Evolutionary conservation across 2,113 vertebrate genomes (phyloP).

Genomic region (Archilochus colubris): DNA sequence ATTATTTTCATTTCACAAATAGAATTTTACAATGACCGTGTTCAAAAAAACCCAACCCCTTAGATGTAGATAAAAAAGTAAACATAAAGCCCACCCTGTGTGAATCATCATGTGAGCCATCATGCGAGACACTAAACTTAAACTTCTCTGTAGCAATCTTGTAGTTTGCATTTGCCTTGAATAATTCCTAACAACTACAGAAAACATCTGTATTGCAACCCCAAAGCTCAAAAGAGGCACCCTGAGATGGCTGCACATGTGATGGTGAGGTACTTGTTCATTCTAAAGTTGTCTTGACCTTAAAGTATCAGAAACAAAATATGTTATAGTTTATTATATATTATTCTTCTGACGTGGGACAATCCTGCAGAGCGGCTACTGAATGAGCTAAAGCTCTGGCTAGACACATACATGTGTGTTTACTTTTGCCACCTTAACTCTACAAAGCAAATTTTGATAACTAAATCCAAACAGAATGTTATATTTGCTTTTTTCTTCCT

Average conservation of each 20-base stretch:
- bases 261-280: neutral
- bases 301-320: neutral
- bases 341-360: neutral
- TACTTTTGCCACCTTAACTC: neutral
- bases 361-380: neutral
- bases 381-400: neutral
- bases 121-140: neutral
- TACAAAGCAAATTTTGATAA: conserved; percentile 26
- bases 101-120: neutral
- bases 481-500: neutral
- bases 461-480: neutral
- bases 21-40: neutral
- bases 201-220: neutral
- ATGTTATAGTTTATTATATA: neutral
- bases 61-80: neutral
- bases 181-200: neutral
- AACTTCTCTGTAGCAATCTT: neutral
- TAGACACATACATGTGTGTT: neutral
- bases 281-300: neutral
- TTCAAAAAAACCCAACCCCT: neutral
- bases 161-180: neutral
- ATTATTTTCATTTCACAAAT: neutral
- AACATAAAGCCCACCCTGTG: neutral
- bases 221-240: neutral
- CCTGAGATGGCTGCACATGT: neutral